phyloP scores from a whole-genome alignment of 2,113 vertebrate species.

The Holacanthus passer region DNA sequence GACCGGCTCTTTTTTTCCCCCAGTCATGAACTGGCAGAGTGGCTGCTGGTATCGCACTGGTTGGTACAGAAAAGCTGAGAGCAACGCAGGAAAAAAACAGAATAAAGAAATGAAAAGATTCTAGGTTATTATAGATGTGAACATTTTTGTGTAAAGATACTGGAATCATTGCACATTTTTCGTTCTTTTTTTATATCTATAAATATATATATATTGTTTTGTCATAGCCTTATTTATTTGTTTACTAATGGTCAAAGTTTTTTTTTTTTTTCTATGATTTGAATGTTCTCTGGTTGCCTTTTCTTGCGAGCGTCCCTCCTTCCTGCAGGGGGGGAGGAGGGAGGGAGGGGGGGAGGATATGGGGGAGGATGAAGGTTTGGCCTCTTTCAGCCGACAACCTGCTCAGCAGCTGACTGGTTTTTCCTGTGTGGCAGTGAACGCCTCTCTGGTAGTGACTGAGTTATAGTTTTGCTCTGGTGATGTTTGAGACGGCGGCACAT shows the following conservation, averaged over 20 bases:
- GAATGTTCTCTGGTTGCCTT: conserved; percentile 80
- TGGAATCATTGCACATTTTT: conserved; percentile 81
- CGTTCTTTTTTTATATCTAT: conserved; percentile 59
- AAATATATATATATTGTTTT: conserved; percentile 78
- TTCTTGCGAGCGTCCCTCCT: conserved; percentile 39
- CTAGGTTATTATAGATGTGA: conserved; percentile 71
- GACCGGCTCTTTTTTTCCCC: neutral
- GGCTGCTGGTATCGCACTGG: conserved; percentile 27
- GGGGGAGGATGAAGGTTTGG: neutral
- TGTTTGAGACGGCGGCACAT: neutral
- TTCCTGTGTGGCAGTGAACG: neutral
- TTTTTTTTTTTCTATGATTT: conserved; percentile 63
- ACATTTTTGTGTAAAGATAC: conserved; percentile 77
- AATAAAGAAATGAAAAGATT: conserved; percentile 44
- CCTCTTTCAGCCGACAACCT: neutral
- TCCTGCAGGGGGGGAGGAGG: neutral
- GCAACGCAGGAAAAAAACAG: conserved; percentile 37
- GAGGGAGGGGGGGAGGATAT: no score
- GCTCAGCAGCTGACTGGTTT: neutral
- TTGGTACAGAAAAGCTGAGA: conserved; percentile 39
- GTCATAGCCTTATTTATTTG: conserved; percentile 86
- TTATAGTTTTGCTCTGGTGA: neutral
- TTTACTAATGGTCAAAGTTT: conserved; percentile 74
- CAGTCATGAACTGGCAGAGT: conserved; percentile 8
- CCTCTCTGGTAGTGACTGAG: neutral